Evolutionary conservation across 2,113 vertebrate species (phyloP), one percentile per base, ranked within the genome.

Genomic region (Orthonyx spaldingii): DNA sequence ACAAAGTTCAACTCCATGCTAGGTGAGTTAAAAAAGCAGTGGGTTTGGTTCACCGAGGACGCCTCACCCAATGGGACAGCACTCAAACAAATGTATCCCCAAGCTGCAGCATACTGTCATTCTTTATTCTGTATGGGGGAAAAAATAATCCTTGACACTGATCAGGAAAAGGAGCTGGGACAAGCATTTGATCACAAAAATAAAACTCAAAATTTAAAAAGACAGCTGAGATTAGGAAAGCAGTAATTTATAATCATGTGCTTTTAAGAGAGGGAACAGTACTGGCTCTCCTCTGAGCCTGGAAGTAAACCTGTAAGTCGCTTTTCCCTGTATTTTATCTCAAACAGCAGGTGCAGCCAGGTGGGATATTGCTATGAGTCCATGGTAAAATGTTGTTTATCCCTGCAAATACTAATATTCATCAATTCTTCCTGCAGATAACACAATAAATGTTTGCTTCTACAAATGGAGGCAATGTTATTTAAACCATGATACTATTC

Each of bases 401-500:
- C 90, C 87, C 42, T 33, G 87, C 55, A 86, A 93, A 72, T 32
- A 84, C 76, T 47, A 94, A 77, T 80, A 87, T 75, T 90, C 56
- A 86, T 59, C 79, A 90, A 85, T 92, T 90, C 71, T 41, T 59
- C 64, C 71, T 20, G 60, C 72, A 92, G 56, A 84, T 85, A 94
- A 86, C 96, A 63, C 60, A 86, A 71, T 66, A 56, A 94, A 87
- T 56, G 63, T 39, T 70, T 76, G 56, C 65, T 94, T 79, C 93
- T 74, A 66, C 76, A 94, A 80, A 88, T 9, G 87, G 76, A 94
- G 70, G 64, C n/a, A 11, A 61, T 6, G 6, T 88, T 90, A 96
- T 80, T 96, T 96, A 96, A 97, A 96, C 71, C 70, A 20, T 3
- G 55, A 64, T 63, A 78, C 86, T 95, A 47, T 77, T 95, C 84